Percentiles rank a stretch among this genome's conserved stretches.
Evolutionary conservation across 2,113 vertebrate species (phyloP).

Genomic region (Cyanoderma ruficeps): DNA sequence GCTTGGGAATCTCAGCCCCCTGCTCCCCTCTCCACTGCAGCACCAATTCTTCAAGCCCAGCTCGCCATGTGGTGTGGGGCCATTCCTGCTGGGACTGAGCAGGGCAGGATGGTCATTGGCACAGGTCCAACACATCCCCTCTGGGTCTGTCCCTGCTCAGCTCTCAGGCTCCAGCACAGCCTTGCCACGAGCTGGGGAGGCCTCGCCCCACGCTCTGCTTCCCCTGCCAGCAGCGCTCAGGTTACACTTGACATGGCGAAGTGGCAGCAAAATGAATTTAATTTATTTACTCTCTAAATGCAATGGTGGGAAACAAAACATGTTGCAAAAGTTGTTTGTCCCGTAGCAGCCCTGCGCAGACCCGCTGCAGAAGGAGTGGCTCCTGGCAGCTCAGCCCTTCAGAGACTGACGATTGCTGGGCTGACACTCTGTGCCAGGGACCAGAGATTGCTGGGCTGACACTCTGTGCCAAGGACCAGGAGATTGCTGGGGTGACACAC

Average conservation of each 20-base stretch:
- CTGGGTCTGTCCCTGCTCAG: fast-evolving
- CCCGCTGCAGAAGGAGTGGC: constrained; percentile 36
- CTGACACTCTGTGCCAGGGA: not conserved
- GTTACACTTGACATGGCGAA: constrained; percentile 15
- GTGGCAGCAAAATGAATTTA: constrained; percentile 11
- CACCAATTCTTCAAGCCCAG: not conserved
- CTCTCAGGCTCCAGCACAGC: not conserved
- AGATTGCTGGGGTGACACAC: no score
- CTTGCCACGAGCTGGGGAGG: not conserved
- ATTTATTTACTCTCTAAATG: constrained; percentile 38
- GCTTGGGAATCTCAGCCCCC: not conserved
- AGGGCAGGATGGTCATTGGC: fast-evolving
- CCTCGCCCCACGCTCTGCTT: not conserved
- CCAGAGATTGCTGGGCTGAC: not conserved
- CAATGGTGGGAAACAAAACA: constrained; percentile 49
- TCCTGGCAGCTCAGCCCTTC: constrained; percentile 9
- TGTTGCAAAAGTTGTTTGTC: constrained; percentile 68
- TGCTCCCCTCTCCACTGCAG: not conserved
- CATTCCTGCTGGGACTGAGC: not conserved
- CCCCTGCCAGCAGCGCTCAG: not conserved
- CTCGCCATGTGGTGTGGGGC: fast-evolving
- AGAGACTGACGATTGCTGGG: not conserved
- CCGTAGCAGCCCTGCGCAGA: not conserved
- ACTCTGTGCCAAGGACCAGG: no score
- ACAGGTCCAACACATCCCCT: not conserved